Conservation (phyloP, 2,113 vertebrate genomes). For the Bostrychus sinensis region DNA sequence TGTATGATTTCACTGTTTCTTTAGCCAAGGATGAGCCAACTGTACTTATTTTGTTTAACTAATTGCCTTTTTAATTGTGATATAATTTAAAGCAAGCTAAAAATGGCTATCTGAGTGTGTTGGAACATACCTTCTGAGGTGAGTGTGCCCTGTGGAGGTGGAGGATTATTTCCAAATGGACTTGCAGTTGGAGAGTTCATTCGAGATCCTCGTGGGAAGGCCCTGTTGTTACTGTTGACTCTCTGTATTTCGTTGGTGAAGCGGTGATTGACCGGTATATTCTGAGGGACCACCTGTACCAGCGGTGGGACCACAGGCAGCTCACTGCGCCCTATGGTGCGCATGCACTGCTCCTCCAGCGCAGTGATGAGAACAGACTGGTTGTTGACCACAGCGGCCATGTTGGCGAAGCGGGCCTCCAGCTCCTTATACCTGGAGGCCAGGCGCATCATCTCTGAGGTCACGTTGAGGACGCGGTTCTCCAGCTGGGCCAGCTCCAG, state of each 20-base stretch:
- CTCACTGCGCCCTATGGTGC: conserved; percentile 84
- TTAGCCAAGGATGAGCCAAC: conserved; percentile 57
- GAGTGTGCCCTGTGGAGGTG: conserved; percentile 89
- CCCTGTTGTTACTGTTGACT: conserved; percentile 80
- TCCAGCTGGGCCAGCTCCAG: conserved; percentile 95
- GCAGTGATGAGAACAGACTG: conserved; percentile 90
- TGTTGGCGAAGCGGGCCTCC: conserved; percentile 85
- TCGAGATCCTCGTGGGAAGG: conserved; percentile 84
- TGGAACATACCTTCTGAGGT: conserved; percentile 86
- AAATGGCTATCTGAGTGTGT: conserved; percentile 10
- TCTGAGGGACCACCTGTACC: conserved; percentile 93
- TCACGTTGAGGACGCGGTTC: conserved; percentile 94
- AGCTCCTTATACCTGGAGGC: conserved; percentile 92
- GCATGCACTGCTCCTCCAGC: conserved; percentile 92
- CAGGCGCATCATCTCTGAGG: conserved; percentile 93
- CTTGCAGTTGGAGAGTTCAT: conserved; percentile 76
- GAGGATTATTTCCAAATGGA: conserved; percentile 78
- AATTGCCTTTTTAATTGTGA: too few species aligned
- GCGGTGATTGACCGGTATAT: conserved; percentile 85
- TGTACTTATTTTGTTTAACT: conserved; percentile 13
- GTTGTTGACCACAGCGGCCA: conserved; percentile 94
- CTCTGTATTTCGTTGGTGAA: conserved; percentile 95
- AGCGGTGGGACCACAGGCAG: conserved; percentile 87
- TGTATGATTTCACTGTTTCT: conserved; percentile 65
- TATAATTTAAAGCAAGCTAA: neutral